phyloP scores from a whole-genome alignment of 1,140 invertebrate genomes.

The Goniozus legneri region DNA sequence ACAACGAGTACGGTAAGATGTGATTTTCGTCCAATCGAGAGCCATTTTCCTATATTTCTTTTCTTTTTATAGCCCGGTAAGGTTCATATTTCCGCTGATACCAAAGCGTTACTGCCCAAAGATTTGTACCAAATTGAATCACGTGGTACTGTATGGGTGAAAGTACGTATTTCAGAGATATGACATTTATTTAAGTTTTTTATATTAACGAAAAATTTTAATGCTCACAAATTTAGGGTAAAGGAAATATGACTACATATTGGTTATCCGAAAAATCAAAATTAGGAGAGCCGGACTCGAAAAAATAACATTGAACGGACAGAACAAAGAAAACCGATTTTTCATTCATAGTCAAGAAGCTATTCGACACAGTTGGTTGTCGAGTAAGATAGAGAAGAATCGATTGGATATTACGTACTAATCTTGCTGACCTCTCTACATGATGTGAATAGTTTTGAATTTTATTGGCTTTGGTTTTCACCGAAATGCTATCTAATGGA shows the following conservation, averaged over 20 bases:
- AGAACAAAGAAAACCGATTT: too few relatives aligned
- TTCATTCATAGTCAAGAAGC: too few relatives aligned
- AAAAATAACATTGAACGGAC: too few relatives aligned
- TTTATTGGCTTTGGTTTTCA: too few relatives aligned
- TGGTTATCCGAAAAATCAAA: constrained; percentile 66
- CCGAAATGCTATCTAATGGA: too few relatives aligned
- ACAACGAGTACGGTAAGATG: constrained; percentile 65
- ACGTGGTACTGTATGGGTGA: constrained; percentile 69
- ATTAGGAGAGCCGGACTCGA: too few relatives aligned
- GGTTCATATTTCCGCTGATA: constrained; percentile 70
- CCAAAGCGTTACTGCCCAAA: constrained; percentile 62
- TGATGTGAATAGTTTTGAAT: too few relatives aligned
- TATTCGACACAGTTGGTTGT: too few relatives aligned
- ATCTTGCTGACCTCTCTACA: too few relatives aligned
- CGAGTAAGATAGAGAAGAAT: too few relatives aligned
- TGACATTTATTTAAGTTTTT: constrained; percentile 3
- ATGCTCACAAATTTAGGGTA: constrained; percentile 61
- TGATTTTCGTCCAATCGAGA: neutral
- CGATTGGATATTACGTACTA: too few relatives aligned
- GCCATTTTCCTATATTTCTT: too few relatives aligned
- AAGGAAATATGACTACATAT: constrained; percentile 83
- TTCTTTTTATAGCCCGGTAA: constrained; percentile 59
- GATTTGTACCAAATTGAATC: constrained; percentile 62
- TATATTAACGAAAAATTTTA: neutral
- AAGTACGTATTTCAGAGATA: constrained; percentile 60